Evolutionary conservation across 2,113 vertebrate genomes (phyloP), one percentile per base, ranked within the genome.

Genomic region (Pedetes capensis): DNA sequence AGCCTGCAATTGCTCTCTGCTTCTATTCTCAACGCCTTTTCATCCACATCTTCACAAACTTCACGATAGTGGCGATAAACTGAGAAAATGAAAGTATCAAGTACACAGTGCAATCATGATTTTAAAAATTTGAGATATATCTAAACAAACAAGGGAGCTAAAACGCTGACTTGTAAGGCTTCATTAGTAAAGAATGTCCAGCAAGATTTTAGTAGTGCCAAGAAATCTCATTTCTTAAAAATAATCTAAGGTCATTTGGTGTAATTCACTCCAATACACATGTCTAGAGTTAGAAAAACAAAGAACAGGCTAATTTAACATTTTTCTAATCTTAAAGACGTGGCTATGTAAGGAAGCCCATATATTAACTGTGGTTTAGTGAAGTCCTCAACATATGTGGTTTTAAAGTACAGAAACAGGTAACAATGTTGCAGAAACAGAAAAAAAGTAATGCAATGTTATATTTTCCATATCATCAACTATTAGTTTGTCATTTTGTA

Each of bases 1-100:
- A 0, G 5, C 2, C 3, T 9, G 5, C 3, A 1, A 5, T 16
- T 3, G 20, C 8, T 29, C 42, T 53, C 44, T 17, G 44, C 9
- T 11, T n/a, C 34, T 6, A 0, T 74, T 86, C n/a, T 10, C 34
- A 20, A 6, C 25, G 0, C 14, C 37, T 8, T 3, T 16, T 22
- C 18, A 20, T 16, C 23, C 5, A 0, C 22, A 20, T 27, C 2
- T 32, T 55, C 51, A 2, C 1, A 27, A 39, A 29, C 9, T 20
- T 10, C 10, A 20, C n/a, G 9, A 8, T 18, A 34, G 20, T 25
- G 8, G 32, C 5, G 23, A 22, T 76, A 29, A 16, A 16, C n/a
- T 20, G 18, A 27, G 17, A n/a, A 12, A 20, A 53, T 37, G 16
- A 44, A 87, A 49, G 42, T 16, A 63, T 29, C 61, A n/a, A 16